Base-by-base conservation (phyloP, 2,888 invertebrate genomes). In the Chrysolina haemoptera region DNA sequence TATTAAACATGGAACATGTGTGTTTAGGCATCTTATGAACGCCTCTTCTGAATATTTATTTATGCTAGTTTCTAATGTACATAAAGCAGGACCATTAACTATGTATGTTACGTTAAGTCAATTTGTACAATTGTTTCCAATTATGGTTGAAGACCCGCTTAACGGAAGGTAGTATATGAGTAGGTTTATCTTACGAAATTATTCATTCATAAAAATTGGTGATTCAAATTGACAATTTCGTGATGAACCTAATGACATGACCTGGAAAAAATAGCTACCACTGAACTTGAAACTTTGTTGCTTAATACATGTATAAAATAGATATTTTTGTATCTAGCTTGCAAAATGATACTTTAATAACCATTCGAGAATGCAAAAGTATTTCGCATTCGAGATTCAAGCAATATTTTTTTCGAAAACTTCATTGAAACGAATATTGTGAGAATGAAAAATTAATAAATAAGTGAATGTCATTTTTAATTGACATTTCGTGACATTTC, bases 101-200 rank as follows among this genome's bases (percentile, higher is more conserved):
- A 62, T 41, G 62, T 40, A 27, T 62, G 41, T 59, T 27, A 70
- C 59, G 59, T 74, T 48, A 65, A 65, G 18, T 14, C 43, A 71
- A 68, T 73, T 78, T 79, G 76, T 69, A 71, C 78, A 79, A 79
- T 80, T 78, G 78, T 75, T 70, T 70, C 62, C 73, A 78, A 79
- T 80, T 76, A 73, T 76, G 70, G 68, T 75, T 68, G 62, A 53
- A 65, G 43, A 63, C 35, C 22, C 40, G 27, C 48, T 18, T 18
- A 11, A 46, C 12, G 50, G 22, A 50, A 22, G 67, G 11, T 20
- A 27, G 67, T 3, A 5, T 40, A 50, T 11, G 40, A 43, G 62
- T 69, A 48, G 69, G 69, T 69, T 62, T 69, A 35, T 41, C 11
- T 18, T 41, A 67, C 22, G 41, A 20, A 67, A 67, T 55, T 69